phyloP scores from a whole-genome alignment of 2,797 vertebrate species.

The Oophaga sylvatica region DNA sequence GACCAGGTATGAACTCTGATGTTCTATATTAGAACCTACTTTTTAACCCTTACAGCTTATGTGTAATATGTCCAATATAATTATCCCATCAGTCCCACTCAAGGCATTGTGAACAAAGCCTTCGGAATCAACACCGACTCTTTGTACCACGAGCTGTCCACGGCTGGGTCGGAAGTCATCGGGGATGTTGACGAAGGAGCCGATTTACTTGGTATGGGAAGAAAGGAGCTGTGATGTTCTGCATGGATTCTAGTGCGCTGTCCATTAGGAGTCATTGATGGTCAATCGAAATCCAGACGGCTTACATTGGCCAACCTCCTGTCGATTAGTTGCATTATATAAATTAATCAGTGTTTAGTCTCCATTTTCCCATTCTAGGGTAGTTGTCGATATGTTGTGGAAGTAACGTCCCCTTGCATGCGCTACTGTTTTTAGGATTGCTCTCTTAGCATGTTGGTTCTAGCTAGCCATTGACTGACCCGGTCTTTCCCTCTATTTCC shows the following conservation, averaged over 20 bases:
- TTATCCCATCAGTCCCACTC: conserved; percentile 85
- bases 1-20: conserved; percentile 83
- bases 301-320: neutral
- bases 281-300: neutral
- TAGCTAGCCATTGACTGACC: conserved; percentile 82
- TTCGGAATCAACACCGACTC: conserved; percentile 99
- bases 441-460: conserved; percentile 71
- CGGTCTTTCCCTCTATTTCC: conserved; percentile 72
- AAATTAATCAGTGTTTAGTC: neutral
- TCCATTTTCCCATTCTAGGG: neutral
- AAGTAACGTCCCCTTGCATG: neutral
- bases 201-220: conserved; percentile 88
- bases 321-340: neutral
- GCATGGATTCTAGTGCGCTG: neutral
- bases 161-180: conserved; percentile 94
- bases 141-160: conserved; percentile 95
- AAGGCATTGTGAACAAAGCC: conserved; percentile 97
- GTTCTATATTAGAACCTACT: neutral
- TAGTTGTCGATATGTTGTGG: neutral
- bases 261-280: neutral
- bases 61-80: neutral
- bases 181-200: conserved; percentile 97
- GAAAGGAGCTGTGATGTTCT: neutral
- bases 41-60: neutral
- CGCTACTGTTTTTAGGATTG: neutral